Conservation (phyloP, 2,888 invertebrate genomes). For the Lampropteryx suffumata region DNA sequence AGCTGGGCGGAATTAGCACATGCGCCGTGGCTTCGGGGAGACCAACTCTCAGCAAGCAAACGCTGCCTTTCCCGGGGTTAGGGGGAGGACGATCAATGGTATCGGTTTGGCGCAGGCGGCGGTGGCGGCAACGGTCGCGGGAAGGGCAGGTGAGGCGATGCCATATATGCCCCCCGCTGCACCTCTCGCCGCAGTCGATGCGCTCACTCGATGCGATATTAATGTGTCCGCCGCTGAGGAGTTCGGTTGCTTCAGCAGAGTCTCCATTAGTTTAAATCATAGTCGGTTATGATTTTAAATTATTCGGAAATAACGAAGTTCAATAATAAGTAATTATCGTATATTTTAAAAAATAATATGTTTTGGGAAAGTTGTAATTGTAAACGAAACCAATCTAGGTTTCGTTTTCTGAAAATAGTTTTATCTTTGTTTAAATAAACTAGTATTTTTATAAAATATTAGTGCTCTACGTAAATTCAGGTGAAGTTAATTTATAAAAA, state of each 20-base stretch:
- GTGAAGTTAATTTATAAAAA: too few species aligned
- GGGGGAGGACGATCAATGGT: neutral
- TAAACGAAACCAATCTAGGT: too few species aligned
- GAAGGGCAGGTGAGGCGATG: neutral
- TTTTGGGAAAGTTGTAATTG: too few species aligned
- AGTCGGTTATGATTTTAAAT: slow-evolving; percentile 1
- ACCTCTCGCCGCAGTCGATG: neutral
- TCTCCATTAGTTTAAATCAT: neutral
- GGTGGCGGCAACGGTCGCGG: neutral
- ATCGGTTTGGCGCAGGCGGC: slow-evolving; percentile 8
- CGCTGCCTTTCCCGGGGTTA: neutral
- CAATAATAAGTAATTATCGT: too few species aligned
- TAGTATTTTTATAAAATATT: too few species aligned
- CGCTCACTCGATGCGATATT: slow-evolving; percentile 1
- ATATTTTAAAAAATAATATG: too few species aligned
- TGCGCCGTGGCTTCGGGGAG: slow-evolving; percentile 36
- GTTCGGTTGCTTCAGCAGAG: neutral
- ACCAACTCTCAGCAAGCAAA: slow-evolving; percentile 40
- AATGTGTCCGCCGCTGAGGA: slow-evolving; percentile 1
- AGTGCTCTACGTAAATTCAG: too few species aligned
- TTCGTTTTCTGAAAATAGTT: too few species aligned
- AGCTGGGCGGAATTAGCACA: neutral
- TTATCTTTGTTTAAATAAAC: too few species aligned
- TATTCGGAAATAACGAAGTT: neutral
- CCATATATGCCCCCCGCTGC: neutral